Percentiles rank a stretch among this genome's conserved stretches.
Conservation (phyloP, 2,797 vertebrate genomes). For the Gymnopithys bicolor region DNA sequence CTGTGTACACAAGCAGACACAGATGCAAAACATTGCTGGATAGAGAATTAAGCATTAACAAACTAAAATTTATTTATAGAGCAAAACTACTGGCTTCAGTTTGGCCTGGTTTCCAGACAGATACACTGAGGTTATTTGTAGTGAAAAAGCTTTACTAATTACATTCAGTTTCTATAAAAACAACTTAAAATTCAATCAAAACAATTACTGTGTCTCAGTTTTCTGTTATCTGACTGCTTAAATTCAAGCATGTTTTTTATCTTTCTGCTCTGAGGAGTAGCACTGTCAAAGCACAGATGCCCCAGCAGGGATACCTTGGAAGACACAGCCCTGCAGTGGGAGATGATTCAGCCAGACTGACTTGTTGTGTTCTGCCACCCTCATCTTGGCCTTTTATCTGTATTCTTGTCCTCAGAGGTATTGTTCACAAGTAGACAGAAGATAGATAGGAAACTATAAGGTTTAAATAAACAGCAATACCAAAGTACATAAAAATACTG, state of each 20-base stretch:
- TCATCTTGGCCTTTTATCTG: background rate
- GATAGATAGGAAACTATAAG: background rate
- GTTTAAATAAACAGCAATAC: background rate
- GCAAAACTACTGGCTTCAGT: background rate
- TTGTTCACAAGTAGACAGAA: background rate
- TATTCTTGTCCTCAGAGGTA: background rate
- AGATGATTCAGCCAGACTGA: background rate
- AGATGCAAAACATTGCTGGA: background rate
- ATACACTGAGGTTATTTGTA: background rate
- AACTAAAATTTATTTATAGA: background rate
- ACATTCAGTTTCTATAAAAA: background rate
- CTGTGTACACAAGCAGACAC: background rate
- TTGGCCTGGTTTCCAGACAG: background rate
- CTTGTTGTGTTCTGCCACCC: background rate
- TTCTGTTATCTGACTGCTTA: background rate
- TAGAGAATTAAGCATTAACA: background rate
- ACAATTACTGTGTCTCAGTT: background rate
- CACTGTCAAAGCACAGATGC: background rate
- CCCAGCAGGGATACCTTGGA: background rate
- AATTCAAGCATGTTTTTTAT: background rate
- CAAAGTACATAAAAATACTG: background rate
- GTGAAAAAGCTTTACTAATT: background rate
- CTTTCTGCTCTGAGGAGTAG: background rate
- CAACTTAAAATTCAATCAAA: background rate
- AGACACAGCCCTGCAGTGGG: accelerated